Conservation (phyloP, 2,797 vertebrate species). For the Pyrrhura leucotis region DNA sequence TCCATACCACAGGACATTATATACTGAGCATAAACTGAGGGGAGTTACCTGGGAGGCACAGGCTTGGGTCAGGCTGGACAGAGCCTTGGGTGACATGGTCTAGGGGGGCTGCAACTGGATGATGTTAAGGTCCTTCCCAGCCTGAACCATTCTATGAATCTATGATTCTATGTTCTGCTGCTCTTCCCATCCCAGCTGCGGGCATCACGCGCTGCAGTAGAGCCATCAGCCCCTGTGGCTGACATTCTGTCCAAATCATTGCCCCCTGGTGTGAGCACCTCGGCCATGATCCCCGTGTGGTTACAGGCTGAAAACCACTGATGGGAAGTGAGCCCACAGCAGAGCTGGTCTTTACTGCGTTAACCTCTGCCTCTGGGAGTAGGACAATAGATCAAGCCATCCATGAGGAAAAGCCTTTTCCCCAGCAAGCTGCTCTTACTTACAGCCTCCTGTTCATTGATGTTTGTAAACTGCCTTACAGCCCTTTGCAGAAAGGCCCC, state of each 20-base stretch:
- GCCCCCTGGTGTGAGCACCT: accelerated
- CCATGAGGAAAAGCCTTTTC: not conserved
- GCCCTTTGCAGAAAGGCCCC: not conserved
- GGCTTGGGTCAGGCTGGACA: too few species aligned
- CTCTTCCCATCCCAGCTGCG: not conserved
- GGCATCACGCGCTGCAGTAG: accelerated
- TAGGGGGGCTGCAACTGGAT: not conserved
- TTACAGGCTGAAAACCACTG: not conserved
- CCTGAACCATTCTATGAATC: not conserved
- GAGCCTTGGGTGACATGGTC: too few species aligned
- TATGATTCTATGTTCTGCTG: not conserved
- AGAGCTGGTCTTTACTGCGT: not conserved
- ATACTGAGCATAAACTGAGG: too few species aligned
- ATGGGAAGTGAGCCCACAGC: not conserved
- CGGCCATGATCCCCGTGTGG: accelerated
- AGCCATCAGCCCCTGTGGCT: not conserved
- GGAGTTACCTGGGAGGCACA: too few species aligned
- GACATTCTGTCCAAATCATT: not conserved
- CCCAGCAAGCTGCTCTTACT: not conserved
- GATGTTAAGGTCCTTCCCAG: not conserved
- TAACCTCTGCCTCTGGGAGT: not conserved
- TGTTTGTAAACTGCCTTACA: not conserved
- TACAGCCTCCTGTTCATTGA: not conserved
- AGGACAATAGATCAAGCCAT: not conserved
- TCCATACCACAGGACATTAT: too few species aligned